Conservation (phyloP, 2,113 vertebrate genomes). For the Macrotis lagotis region DNA sequence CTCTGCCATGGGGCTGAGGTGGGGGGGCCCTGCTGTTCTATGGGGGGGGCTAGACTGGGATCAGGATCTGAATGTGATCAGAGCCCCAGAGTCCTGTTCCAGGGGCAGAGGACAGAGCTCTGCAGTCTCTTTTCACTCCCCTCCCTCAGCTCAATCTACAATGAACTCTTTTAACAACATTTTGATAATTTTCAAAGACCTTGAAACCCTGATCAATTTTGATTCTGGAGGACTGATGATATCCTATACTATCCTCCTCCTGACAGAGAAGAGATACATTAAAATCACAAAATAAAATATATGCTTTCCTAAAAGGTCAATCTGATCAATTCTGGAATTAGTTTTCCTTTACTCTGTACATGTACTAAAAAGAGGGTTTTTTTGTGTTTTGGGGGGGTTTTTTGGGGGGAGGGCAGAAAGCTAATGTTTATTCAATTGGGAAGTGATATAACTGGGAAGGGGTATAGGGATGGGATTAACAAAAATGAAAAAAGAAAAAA, state of each 20-base stretch:
- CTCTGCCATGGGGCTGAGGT: too few relatives aligned
- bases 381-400: too few relatives aligned
- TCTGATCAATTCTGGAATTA: too few relatives aligned
- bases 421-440: not conserved
- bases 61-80: too few relatives aligned
- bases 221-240: not conserved
- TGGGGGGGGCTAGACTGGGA: too few relatives aligned
- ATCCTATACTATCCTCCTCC: not conserved
- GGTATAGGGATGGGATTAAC: not conserved
- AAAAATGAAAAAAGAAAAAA: not conserved
- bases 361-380: not conserved
- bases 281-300: not conserved
- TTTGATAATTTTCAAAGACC: not conserved
- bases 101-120: too few relatives aligned
- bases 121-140: too few relatives aligned
- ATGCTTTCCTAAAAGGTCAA: not conserved
- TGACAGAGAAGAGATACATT: not conserved
- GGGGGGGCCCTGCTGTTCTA: too few relatives aligned
- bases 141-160: too few relatives aligned
- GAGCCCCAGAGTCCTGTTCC: too few relatives aligned
- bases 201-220: not conserved
- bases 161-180: too few relatives aligned
- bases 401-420: too few relatives aligned
- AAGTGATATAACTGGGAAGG: not conserved
- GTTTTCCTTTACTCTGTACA: not conserved